Base-by-base conservation (phyloP, 2,888 invertebrate species). In the Diabrotica balteata region DNA sequence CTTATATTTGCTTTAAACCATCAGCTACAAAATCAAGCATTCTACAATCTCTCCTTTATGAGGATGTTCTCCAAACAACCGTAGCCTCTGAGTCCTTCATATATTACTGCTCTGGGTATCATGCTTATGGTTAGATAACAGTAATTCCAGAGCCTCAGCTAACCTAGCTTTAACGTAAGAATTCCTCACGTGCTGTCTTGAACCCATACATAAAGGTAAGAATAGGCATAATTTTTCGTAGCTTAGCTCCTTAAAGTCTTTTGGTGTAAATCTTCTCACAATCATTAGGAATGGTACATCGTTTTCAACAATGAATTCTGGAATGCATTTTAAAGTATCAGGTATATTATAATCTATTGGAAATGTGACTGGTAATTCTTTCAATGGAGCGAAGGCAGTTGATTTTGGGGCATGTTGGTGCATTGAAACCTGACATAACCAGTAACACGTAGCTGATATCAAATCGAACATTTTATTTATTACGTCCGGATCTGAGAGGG, bases 101-200 rank as follows among this genome's bases (percentile, higher is more conserved):
- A 87, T 77, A 46, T 80, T 81, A 62, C 84, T 85, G 10, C 82
- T 77, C 8, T 82, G 77, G 0, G 81, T 80, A 63, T 89, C 89
- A 61, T 90, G 90, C 0, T 88, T 88, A 44, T 88, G 87, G 72
- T 87, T 87, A 0, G 96, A 96, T 76, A 97, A 83, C 79, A 98
- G 87, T 7, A 93, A 90, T 79, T 97, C 96, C 9, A 98, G 84
- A 59, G 93, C 93, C 82, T 97, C 96, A 0, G 97, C 97, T 68
- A 98, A 84, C 63, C 93, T 89, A 0, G 97, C 97, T 69, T 97
- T 89, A 66, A 97, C 85, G 85, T 98, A 97, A 0, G 98, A 97
- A 86, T 97, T 98, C 78, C 92, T 91, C 69, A 95, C 90, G 11
- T 79, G 77, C 46, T 77, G 73, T 0, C 93, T 88, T 61, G 93